Conservation (phyloP, 2,113 vertebrate species). For the Arothron firmamentum region DNA sequence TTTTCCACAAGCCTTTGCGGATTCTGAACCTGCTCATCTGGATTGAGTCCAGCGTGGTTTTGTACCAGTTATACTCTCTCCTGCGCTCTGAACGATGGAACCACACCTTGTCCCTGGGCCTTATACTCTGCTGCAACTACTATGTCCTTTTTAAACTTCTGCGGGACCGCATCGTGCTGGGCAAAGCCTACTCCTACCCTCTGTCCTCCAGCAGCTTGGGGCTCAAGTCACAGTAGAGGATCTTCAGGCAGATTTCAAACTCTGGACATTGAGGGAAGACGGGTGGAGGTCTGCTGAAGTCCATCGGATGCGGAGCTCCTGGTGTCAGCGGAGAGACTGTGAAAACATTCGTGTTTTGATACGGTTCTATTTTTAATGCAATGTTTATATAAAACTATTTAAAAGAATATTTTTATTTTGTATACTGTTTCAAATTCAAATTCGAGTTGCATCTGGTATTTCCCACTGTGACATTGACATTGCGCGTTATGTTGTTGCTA, state of each 20-base stretch:
- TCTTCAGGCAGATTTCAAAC: conserved; percentile 20
- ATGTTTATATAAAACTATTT: conserved; percentile 98
- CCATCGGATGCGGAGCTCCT: conserved; percentile 3
- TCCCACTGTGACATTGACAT: conserved; percentile 54
- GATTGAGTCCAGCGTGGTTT: conserved; percentile 92
- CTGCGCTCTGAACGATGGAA: conserved; percentile 98
- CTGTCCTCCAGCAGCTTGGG: conserved; percentile 82
- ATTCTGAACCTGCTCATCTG: conserved; percentile 96
- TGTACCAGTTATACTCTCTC: conserved; percentile 96
- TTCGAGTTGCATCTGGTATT: conserved; percentile 72
- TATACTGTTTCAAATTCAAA: conserved; percentile 94
- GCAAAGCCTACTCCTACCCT: conserved; percentile 92
- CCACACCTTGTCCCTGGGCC: conserved; percentile 96
- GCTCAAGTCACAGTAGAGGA: conserved; percentile 85
- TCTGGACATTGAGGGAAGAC: conserved; percentile 23
- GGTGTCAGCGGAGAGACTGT: conserved; percentile 64
- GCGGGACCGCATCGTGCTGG: conserved; percentile 94
- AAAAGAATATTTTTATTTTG: conserved; percentile 99
- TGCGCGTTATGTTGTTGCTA: conserved; percentile 56
- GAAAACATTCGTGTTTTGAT: conserved; percentile 91
- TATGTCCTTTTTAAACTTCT: conserved; percentile 98
- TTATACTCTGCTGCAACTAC: conserved; percentile 98
- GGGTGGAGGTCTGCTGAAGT: conserved; percentile 10
- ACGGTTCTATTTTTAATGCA: conserved; percentile 98
- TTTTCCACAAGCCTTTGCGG: conserved; percentile 97